A percentile compares a stretch with the other conserved stretches of the same genome.
These are phyloP conservation scores for Pomatostomus ruficeps DNA, from an alignment of 2,113 vertebrate genomes.

Conservation along the genomic window DNA sequence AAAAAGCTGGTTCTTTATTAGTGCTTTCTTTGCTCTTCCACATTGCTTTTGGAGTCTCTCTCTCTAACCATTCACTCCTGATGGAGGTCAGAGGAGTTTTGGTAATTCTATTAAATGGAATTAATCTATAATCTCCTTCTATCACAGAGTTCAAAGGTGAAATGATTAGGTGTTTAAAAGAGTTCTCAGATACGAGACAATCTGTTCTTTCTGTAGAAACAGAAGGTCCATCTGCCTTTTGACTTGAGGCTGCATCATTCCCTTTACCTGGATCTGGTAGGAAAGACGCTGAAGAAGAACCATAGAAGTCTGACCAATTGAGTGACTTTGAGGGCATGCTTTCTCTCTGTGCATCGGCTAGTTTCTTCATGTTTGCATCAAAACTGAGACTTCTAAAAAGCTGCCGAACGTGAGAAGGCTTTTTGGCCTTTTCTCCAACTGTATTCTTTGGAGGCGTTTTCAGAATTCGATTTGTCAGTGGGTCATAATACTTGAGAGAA, in stretches of 20 bases:
- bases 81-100: constrained; percentile 6
- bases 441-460: constrained; percentile 69
- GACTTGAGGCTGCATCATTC: constrained; percentile 32
- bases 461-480: constrained; percentile 76
- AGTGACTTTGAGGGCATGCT: constrained; percentile 27
- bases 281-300: constrained; percentile 36
- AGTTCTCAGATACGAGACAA: constrained; percentile 31
- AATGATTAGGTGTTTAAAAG: constrained; percentile 36
- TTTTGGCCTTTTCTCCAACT: constrained; percentile 35
- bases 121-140: constrained; percentile 31
- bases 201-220: constrained; percentile 37
- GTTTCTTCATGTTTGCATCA: constrained; percentile 71
- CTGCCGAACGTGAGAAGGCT: constrained; percentile 67
- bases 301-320: constrained; percentile 42
- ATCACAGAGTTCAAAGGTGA: constrained; percentile 41
- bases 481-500: constrained; percentile 79
- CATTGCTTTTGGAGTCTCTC: constrained; percentile 38
- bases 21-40: constrained; percentile 50
- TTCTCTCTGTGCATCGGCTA: constrained; percentile 33
- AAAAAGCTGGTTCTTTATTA: constrained; percentile 18
- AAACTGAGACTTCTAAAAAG: constrained; percentile 78
- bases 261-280: constrained; percentile 21
- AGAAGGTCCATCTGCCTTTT: constrained; percentile 39
- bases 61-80: constrained; percentile 13
- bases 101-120: constrained; percentile 31